phyloP scores from a whole-genome alignment of 2,113 vertebrate genomes.

The Octodon degus region DNA sequence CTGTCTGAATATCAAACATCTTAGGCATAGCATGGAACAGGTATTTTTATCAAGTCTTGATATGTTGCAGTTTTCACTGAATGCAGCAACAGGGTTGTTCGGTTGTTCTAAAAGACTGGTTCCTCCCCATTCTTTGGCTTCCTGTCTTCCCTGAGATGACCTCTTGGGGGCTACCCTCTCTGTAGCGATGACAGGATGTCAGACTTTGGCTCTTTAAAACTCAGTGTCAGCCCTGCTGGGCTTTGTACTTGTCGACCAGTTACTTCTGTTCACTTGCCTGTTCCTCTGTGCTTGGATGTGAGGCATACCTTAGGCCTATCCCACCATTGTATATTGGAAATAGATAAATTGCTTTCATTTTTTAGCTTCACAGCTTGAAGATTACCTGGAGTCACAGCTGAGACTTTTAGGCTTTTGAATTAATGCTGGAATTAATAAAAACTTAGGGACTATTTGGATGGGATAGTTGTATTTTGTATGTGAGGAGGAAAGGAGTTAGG shows the following conservation, averaged over 20 bases:
- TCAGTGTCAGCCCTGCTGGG: neutral
- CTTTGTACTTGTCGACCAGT: neutral
- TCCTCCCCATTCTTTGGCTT: neutral
- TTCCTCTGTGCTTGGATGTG: neutral
- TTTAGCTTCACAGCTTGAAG: neutral
- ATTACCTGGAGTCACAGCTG: neutral
- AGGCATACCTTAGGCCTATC: neutral
- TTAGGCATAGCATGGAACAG: too few relatives aligned
- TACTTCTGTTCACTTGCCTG: neutral
- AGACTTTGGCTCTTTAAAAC: neutral
- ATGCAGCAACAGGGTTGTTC: too few relatives aligned
- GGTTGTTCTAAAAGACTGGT: neutral
- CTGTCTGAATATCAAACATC: too few relatives aligned
- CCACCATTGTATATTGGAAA: neutral
- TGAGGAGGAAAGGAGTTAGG: neutral
- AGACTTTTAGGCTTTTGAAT: neutral
- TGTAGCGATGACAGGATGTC: too few relatives aligned
- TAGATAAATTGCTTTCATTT: neutral
- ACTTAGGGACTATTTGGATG: neutral
- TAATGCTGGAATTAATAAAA: neutral
- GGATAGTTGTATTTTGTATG: neutral
- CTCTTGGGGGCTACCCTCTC: neutral
- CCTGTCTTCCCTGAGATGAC: neutral
- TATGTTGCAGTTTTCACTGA: neutral
- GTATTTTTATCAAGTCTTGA: too few relatives aligned